Evolutionary conservation across 2,797 vertebrate species (phyloP), one percentile per base, ranked within the genome.

Genomic region (Leptodactylus fallax): DNA sequence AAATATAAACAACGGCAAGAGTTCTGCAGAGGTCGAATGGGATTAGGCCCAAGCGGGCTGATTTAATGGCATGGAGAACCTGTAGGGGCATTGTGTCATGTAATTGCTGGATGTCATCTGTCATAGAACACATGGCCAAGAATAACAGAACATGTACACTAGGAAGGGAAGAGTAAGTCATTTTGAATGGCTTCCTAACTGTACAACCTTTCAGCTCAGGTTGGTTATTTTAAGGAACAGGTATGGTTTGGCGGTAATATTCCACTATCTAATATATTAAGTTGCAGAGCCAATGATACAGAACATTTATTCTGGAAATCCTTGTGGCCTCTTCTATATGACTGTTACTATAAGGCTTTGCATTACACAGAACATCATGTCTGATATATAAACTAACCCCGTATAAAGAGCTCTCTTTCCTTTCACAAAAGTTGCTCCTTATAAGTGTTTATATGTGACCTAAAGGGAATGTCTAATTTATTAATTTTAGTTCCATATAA

Each of bases 1-100:
- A 83, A 87, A 84, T 47, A 55, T 83, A 21, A 71, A 85, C 79
- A 77, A 77, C 83, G 25, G 25, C 27, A 58, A 77, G 72, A 78
- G 56, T 27, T 78, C 49, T 77, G 45, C 55, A 58, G 71, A 85
- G 83, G 58, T 61, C 72, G 58, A 49, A 55, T 51, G 23, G 27
- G 56, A 51, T 47, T 23, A 63, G 56, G 17, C 10, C 56, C 58
- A 51, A 55, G 69, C 6, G 47, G 55, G 56, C n/a, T 76, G 81
- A 55, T 83, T 49, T 21, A 53, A 27, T 53, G 23, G 55, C 36
- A 55, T 27, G 8, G 67, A 87, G 36, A n/a, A 53, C 47, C 74
- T 53, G 56, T 51, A 49, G 67, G 60, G 45, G 79, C 25, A 47
- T 80, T 71, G 78, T 80, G 55, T 53, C 51, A 80, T 56, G 53